Evolutionary conservation across 2,888 invertebrate genomes (phyloP), one percentile per base, ranked within the genome.

Genomic region (Agrenia bidenticulata): DNA sequence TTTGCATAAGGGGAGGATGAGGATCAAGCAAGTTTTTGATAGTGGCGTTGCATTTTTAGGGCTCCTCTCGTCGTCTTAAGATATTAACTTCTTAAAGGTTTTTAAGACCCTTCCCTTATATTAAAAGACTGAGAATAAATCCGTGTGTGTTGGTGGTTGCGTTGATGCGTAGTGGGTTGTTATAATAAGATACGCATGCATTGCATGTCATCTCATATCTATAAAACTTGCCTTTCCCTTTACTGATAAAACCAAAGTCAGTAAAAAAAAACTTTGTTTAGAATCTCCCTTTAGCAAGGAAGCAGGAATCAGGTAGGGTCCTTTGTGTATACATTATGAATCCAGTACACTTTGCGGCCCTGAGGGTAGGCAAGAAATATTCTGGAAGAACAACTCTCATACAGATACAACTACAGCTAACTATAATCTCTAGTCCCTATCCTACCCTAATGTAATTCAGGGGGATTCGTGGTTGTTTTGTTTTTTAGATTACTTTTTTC

Each of bases 381-480:
- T 45, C 19, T n/a, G n/a, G 19, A 45, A n/a, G 45, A 45, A 45
- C 15, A 45, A 45, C 45, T 45, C 15, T 45, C 7, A 39, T 15
- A 39, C 39, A 7, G 39, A 7, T 39, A 39, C 15, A 45, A 45
- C 5, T 17, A 45, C 19, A 45, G 19, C 45, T 32, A 32, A 32
- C n/a, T 45, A 45, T 45, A 45, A 45, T 45, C 45, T 45, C 32
- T 42, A n/a, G 49, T 54, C 64, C 64, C 64, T 64, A 64, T 64
- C 64, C 64, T 64, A 64, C 59, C 64, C 60, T 64, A 54, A 64
- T 61, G 42, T 42, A 37, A 54, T 27, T 61, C 37, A 26, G 19
- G 7, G 4, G 17, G 15, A 15, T 15, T 4, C 19, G 24, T 24
- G n/a, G 26, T 54, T 9, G 26, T 54, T 21, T 23, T 51, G 54